Evolutionary conservation across 2,113 vertebrate species (phyloP), one percentile per base, ranked within the genome.

Genomic region (Passer domesticus): DNA sequence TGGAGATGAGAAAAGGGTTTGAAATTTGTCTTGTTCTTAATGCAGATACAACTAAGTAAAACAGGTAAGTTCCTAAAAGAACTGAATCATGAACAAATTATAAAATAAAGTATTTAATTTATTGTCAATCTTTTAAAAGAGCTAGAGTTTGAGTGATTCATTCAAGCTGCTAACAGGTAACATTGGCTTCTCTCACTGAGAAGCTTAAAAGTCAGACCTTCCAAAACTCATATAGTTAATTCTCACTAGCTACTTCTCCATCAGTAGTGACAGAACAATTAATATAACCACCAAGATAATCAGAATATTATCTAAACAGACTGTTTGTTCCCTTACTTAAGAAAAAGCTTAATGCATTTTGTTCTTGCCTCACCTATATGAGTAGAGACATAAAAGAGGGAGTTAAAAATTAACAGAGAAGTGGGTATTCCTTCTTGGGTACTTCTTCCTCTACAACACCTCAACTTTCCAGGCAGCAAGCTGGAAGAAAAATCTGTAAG

Each of bases 121-220:
- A 78, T 83, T 90, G 95, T 28, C 83, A 94, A 3, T 68, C 55
- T 95, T 95, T 91, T 37, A 87, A 84, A 95, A 96, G 79, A 82
- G 73, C 59, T 50, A 28, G 35, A 85, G 85, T 94, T 96, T 77
- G 80, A 89, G 76, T 76, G 52, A 41, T 39, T 96, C 69, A 62
- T 91, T 97, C 94, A 91, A 50, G 69, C 89, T 96, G 95, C 82
- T 96, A 95, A 95, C 91, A 74, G 77, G 87, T 92, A 95, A 92
- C 75, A 94, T 30, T 69, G 96, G 74, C 93, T 91, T 95, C 93
- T 86, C 90, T 82, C 86, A 76, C 75, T 44, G 83, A 96, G 92
- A 93, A 31, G 8, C 39, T 68, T 75, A 46, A 83, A 56, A 83
- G 53, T 49, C 92, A 83, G 69, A 18, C 31, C 94, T 97, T 94